A percentile compares a stretch with the other conserved stretches of the same genome.
Evolutionary conservation across 2,888 invertebrate species (phyloP).

Genomic region (Papilio protenor): DNA sequence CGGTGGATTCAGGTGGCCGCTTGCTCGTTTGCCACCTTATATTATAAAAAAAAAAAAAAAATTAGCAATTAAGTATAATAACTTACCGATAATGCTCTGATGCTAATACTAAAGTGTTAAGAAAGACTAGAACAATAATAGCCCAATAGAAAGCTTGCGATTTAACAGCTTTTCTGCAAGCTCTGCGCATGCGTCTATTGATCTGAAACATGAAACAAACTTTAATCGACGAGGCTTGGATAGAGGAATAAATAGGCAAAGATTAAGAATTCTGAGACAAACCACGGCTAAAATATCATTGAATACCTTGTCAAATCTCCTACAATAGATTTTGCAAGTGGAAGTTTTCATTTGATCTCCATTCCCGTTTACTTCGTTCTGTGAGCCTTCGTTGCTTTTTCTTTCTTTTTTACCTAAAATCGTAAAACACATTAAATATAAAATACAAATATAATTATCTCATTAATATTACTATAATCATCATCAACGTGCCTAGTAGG

Average conservation of each 20-base stretch:
- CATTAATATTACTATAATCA: too few species aligned
- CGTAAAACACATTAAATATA: background rate
- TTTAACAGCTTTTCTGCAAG: slow-evolving; percentile 97
- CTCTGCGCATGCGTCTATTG: slow-evolving; percentile 94
- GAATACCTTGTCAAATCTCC: slow-evolving; percentile 74
- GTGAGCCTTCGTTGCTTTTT: slow-evolving; percentile 73
- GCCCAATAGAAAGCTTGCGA: slow-evolving; percentile 99
- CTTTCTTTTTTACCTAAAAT: slow-evolving; percentile 71
- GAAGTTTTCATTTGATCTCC: slow-evolving; percentile 85
- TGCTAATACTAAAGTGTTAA: slow-evolving; percentile 98
- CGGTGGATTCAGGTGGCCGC: too few species aligned
- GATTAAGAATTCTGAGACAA: too few species aligned
- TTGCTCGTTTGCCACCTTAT: too few species aligned
- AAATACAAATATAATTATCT: background rate
- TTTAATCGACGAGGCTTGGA: background rate
- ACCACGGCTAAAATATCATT: background rate
- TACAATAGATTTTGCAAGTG: slow-evolving; percentile 70
- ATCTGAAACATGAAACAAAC: slow-evolving; percentile 63
- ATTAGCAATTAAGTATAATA: background rate
- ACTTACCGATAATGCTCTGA: slow-evolving; percentile 94
- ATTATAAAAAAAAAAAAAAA: too few species aligned
- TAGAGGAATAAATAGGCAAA: background rate
- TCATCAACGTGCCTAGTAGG: too few species aligned
- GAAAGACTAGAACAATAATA: slow-evolving; percentile 98
- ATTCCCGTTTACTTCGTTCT: slow-evolving; percentile 65